Evolutionary conservation across 2,888 invertebrate genomes (phyloP).

Genomic region (Boloria euphrosyne): DNA sequence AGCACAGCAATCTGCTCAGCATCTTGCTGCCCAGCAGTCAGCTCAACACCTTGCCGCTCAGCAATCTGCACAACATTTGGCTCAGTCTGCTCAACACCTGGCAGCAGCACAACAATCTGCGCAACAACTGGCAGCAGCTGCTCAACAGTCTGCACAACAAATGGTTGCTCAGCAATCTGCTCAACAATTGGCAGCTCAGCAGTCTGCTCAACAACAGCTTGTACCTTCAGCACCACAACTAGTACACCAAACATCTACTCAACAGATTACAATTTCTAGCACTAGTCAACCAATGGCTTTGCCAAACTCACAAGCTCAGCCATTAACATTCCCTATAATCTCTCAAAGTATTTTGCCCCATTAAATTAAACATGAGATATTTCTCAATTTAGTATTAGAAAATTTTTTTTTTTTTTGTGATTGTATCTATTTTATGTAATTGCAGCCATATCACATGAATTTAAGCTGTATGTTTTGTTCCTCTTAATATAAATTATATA

Average conservation of each 20-base stretch:
- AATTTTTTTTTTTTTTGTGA: background rate
- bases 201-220: conserved; percentile 71
- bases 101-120: conserved; percentile 61
- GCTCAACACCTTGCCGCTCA: conserved; percentile 62
- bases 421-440: background rate
- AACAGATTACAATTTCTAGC: conserved; percentile 75
- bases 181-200: conserved; percentile 69
- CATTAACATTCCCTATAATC: conserved; percentile 76
- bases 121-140: conserved; percentile 58
- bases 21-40: conserved; percentile 60
- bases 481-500: background rate
- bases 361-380: conserved; percentile 44
- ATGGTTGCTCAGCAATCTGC: conserved; percentile 63
- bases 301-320: conserved; percentile 73
- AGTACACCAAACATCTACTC: conserved; percentile 75
- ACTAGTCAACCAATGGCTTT: conserved; percentile 77
- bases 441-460: conserved; percentile 3
- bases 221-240: conserved; percentile 69
- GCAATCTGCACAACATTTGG: conserved; percentile 61
- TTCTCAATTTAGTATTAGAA: conserved; percentile 1
- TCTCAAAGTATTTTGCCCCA: conserved; percentile 77
- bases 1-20: conserved; percentile 60
- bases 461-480: conserved; percentile 11
- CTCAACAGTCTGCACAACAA: conserved; percentile 64
- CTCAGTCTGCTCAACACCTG: conserved; percentile 61